Percentiles rank a stretch among this genome's conserved stretches.
Evolutionary conservation across 2,888 invertebrate genomes (phyloP).

Genomic region (Willowsia nigromaculata): DNA sequence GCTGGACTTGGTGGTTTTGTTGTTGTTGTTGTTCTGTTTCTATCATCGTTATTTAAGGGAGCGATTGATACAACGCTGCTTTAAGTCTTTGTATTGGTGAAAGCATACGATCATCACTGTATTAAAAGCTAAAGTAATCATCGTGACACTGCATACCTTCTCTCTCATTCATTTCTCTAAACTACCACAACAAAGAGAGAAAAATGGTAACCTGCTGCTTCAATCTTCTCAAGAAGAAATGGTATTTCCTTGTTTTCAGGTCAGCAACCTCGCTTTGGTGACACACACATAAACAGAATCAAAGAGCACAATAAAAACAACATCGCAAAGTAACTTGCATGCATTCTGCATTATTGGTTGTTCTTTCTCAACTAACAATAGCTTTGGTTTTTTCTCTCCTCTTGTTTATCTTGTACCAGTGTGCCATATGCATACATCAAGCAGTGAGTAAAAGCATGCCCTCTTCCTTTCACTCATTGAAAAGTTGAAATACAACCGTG

Average conservation of each 20-base stretch:
- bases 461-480: not conserved
- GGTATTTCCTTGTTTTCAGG: constrained; percentile 60
- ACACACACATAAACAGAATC: constrained; percentile 1
- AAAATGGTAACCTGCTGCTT: not conserved
- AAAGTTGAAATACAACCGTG: not conserved
- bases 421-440: not conserved
- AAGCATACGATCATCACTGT: no score
- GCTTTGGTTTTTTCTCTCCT: not conserved
- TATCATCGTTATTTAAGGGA: not conserved
- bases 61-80: not conserved
- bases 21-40: not conserved
- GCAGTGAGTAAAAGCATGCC: not conserved
- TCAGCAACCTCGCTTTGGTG: constrained; percentile 44
- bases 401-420: not conserved
- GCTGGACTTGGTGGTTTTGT: not conserved
- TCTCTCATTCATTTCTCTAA: not conserved
- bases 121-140: not conserved
- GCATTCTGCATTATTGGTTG: not conserved
- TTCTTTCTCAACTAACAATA: not conserved
- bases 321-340: not conserved
- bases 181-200: not conserved
- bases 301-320: not conserved
- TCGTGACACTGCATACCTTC: not conserved
- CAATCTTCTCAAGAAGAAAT: constrained; percentile 23
- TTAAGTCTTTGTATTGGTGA: not conserved